These are phyloP conservation scores for Gambusia yucatana DNA, from an alignment of 2,797 vertebrate species.

Conservation along the genomic window DNA sequence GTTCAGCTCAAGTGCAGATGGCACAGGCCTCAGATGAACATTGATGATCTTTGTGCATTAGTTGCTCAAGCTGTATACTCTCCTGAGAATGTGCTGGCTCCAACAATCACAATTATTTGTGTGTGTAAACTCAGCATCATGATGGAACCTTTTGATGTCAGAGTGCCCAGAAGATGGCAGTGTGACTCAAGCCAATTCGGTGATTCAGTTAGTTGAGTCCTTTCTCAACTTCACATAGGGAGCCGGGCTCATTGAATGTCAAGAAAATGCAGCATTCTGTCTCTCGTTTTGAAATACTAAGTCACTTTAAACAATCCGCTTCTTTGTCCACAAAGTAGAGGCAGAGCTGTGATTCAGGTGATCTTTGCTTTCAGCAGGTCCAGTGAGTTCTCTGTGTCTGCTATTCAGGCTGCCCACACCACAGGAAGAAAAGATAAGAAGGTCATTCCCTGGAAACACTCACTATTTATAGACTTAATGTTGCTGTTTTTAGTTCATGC, in stretches of 20 bases:
- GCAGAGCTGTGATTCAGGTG: conserved; percentile 36
- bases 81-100: not conserved
- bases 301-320: conserved; percentile 67
- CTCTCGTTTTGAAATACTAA: conserved; percentile 70
- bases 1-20: not conserved
- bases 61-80: conserved; percentile 1
- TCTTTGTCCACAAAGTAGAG: conserved; percentile 39
- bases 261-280: conserved; percentile 70
- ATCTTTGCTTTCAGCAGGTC: conserved; percentile 46
- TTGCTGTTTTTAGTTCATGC: conserved; percentile 31
- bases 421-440: conserved; percentile 32
- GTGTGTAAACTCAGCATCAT: conserved; percentile 20
- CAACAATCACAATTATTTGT: not conserved
- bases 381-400: conserved; percentile 42
- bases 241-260: conserved; percentile 50
- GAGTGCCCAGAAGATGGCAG: conserved; percentile 75
- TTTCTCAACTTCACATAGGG: not conserved
- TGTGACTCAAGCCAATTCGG: conserved; percentile 59
- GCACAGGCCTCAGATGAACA: not conserved
- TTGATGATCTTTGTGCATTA: not conserved
- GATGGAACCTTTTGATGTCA: conserved; percentile 35
- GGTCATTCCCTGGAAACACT: conserved; percentile 29
- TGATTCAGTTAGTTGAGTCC: not conserved
- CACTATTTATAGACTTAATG: conserved; percentile 33
- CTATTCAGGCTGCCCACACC: conserved; percentile 30